Evolutionary conservation across 1,140 invertebrate species (phyloP).

Genomic region (Zophobas atratus): DNA sequence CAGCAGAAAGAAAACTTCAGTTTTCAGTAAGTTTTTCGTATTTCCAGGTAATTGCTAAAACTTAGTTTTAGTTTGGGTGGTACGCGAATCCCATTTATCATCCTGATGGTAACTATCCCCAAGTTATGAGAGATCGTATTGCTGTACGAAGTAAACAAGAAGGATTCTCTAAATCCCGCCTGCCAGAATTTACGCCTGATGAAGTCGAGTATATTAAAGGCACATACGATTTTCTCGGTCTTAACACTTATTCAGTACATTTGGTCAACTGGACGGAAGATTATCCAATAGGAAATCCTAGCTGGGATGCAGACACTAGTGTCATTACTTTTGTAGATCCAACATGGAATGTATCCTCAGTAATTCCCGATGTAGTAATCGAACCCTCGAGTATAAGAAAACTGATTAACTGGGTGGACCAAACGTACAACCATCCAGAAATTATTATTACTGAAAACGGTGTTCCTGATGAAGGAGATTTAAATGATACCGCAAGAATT

Average conservation of each 20-base stretch:
- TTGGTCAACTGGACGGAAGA: slow-evolving; percentile 67
- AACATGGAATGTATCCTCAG: slow-evolving; percentile 64
- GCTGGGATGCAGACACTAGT: slow-evolving; percentile 65
- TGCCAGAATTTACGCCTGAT: slow-evolving; percentile 74
- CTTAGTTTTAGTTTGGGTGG: slow-evolving; percentile 71
- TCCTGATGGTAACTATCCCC: slow-evolving; percentile 75
- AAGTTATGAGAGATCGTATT: slow-evolving; percentile 65
- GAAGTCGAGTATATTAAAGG: slow-evolving; percentile 71
- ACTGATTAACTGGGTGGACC: slow-evolving; percentile 71
- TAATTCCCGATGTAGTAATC: slow-evolving; percentile 68
- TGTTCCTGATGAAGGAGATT: slow-evolving; percentile 67
- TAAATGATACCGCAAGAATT: slow-evolving; percentile 70
- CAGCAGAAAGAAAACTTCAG: background rate
- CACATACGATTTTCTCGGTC: slow-evolving; percentile 63
- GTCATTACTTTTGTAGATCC: slow-evolving; percentile 54
- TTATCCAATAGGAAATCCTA: slow-evolving; percentile 67
- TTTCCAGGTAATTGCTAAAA: background rate
- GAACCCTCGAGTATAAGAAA: slow-evolving; percentile 71
- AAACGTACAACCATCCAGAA: slow-evolving; percentile 70
- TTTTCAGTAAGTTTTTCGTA: background rate
- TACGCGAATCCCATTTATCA: slow-evolving; percentile 74
- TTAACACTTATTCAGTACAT: slow-evolving; percentile 73
- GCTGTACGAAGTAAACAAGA: slow-evolving; percentile 66
- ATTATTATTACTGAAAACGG: slow-evolving; percentile 76
- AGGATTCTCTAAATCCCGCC: slow-evolving; percentile 72